Evolutionary conservation across 2,888 invertebrate species (phyloP).

Genomic region (Polydrusus tereticollis): DNA sequence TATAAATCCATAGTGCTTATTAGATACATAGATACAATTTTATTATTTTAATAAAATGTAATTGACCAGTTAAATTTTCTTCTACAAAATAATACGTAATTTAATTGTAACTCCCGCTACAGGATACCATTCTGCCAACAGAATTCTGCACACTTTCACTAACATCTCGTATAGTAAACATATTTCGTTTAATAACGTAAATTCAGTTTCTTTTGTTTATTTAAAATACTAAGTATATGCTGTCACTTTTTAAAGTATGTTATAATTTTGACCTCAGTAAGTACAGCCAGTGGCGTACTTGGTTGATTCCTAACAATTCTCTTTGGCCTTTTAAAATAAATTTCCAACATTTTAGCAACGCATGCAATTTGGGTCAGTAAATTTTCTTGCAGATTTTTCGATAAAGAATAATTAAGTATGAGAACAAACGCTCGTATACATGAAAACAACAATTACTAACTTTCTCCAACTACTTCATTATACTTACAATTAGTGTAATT

Average conservation of each 20-base stretch:
- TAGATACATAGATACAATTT: too few relatives aligned
- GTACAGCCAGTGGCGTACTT: too few relatives aligned
- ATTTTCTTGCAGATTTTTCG: conserved; percentile 17
- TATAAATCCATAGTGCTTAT: too few relatives aligned
- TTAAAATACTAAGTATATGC: background rate
- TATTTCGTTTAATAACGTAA: conserved; percentile 19
- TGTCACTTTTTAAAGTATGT: too few relatives aligned
- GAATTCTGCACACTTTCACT: conserved; percentile 1
- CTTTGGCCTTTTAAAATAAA: too few relatives aligned
- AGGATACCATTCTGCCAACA: background rate
- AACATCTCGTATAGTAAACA: conserved; percentile 18
- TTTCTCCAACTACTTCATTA: conserved; percentile 9
- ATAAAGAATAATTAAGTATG: conserved; percentile 4
- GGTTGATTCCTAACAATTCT: too few relatives aligned
- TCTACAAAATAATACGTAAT: too few relatives aligned
- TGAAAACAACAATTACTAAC: conserved; percentile 5
- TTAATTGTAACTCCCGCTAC: too few relatives aligned
- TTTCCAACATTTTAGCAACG: too few relatives aligned
- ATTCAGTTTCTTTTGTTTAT: conserved; percentile 4
- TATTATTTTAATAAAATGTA: too few relatives aligned
- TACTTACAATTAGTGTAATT: background rate
- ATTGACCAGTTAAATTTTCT: too few relatives aligned
- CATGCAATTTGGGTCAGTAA: conserved; percentile 4
- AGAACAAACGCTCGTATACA: background rate
- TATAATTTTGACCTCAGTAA: too few relatives aligned